Percentiles rank a stretch among this genome's conserved stretches.
Conservation (phyloP, 2,888 invertebrate genomes). For the Polylopha cassiicola region DNA sequence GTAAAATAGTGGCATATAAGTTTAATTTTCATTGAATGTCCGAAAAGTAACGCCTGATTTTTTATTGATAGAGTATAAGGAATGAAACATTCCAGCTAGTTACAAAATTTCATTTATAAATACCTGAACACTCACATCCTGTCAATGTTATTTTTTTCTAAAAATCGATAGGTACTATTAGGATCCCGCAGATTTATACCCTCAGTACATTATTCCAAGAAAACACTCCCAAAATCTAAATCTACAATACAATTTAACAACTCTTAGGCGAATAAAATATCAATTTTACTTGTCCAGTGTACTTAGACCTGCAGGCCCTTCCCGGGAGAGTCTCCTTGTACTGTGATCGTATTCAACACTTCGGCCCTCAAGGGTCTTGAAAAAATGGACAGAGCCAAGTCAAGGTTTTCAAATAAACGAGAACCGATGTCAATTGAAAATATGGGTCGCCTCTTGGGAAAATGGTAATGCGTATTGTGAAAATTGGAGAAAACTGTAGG, state of each 20-base stretch:
- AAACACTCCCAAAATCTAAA: slow-evolving; percentile 51
- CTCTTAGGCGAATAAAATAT: slow-evolving; percentile 70
- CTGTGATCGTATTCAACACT: too few relatives aligned
- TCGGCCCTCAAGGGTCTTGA: slow-evolving; percentile 24
- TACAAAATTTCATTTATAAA: too few relatives aligned
- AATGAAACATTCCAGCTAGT: too few relatives aligned
- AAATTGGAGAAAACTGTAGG: slow-evolving; percentile 34
- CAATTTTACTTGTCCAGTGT: slow-evolving; percentile 44
- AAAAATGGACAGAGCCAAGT: slow-evolving; percentile 37
- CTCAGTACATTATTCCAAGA: slow-evolving; percentile 30
- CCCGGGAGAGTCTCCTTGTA: background rate
- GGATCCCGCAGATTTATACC: too few relatives aligned
- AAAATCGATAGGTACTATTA: too few relatives aligned
- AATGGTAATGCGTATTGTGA: too few relatives aligned
- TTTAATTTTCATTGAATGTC: too few relatives aligned
- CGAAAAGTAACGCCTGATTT: too few relatives aligned
- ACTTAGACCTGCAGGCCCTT: slow-evolving; percentile 24
- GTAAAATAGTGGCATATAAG: too few relatives aligned
- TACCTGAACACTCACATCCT: too few relatives aligned
- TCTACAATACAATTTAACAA: slow-evolving; percentile 57
- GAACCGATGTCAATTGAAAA: slow-evolving; percentile 62
- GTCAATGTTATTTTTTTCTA: too few relatives aligned
- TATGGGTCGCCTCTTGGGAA: slow-evolving; percentile 63
- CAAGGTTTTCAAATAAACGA: slow-evolving; percentile 63
- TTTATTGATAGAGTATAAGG: too few relatives aligned